These are phyloP conservation scores for Heterohyrax brucei DNA, from an alignment of 2,797 vertebrate species.

Conservation along the genomic window DNA sequence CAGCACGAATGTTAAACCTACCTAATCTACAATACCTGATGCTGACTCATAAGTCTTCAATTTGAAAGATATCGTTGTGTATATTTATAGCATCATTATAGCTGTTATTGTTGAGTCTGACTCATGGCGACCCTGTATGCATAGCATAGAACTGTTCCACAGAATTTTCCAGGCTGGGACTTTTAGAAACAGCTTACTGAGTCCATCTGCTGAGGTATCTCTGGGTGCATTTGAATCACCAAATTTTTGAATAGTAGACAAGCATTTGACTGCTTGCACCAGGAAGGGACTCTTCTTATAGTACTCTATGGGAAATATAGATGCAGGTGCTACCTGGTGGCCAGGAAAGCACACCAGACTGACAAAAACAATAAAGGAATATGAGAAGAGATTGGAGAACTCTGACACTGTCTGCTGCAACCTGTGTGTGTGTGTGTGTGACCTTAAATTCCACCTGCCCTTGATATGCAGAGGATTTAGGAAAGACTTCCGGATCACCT, in stretches of 20 bases:
- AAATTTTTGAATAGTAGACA: no score
- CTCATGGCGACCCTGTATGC: no score
- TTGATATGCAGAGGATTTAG: background rate
- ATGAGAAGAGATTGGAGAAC: background rate
- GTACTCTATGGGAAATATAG: background rate
- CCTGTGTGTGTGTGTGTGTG: background rate
- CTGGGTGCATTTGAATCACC: no score
- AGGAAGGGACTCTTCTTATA: no score
- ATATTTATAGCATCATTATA: background rate
- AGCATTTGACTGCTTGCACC: no score
- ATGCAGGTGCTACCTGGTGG: background rate
- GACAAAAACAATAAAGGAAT: background rate
- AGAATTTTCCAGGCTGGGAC: no score
- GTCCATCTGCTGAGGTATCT: no score
- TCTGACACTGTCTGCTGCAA: background rate
- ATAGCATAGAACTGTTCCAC: no score
- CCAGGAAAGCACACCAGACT: background rate
- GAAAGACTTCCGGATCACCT: background rate
- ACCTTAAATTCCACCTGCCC: background rate
- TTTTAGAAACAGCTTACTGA: no score
- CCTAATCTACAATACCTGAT: background rate
- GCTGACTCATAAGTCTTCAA: background rate
- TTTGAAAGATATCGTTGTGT: conserved; percentile 20
- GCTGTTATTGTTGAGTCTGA: no score
- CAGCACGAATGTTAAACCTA: background rate